Evolutionary conservation across 2,113 vertebrate species (phyloP), one percentile per base, ranked within the genome.

Genomic region (Egretta garzetta): DNA sequence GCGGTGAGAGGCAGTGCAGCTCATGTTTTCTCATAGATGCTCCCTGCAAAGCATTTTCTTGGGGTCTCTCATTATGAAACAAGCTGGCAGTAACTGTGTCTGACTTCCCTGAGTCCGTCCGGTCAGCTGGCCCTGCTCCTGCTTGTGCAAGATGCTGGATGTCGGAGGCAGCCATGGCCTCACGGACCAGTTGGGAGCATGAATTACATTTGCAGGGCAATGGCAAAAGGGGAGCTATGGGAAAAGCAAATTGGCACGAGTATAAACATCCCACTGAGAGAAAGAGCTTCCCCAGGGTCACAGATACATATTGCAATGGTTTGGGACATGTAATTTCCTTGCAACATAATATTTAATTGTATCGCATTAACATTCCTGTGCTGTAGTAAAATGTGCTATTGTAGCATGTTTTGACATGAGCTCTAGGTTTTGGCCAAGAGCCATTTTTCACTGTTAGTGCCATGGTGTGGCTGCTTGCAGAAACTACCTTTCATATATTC

Each of bases 381-480:
- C 84, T 86, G 67, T 43, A 88, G 91, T 93, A 91, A 96, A 96
- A 85, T 70, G 47, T 63, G 74, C 87, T 67, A 71, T 76, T 90
- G 53, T 39, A 93, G 84, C 94, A 59, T 90, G 94, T 95, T 96
- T 93, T 85, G 91, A 96, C 81, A 18, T 4, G 84, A 96, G 90
- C 62, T 90, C 41, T n/a, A 55, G 27, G 10, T 88, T 94, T 87
- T 94, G 75, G 80, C 91, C 47, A 58, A 80, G 28, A 68, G 45
- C 18, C 8, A 2, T 13, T 76, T 92, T 80, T 76, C 84, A 27
- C 16, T 80, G 39, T 58, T 88, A 58, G 70, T 97, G 93, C 95
- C 94, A n/a, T 96, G 28, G 39, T 94, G 95, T 94, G 96, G 95
- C 49, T 93, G 71, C 26, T 88, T 49, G 63, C 47, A 86, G 94